Evolutionary conservation across 2,888 invertebrate species (phyloP).

Genomic region (Cheilosia pagana): DNA sequence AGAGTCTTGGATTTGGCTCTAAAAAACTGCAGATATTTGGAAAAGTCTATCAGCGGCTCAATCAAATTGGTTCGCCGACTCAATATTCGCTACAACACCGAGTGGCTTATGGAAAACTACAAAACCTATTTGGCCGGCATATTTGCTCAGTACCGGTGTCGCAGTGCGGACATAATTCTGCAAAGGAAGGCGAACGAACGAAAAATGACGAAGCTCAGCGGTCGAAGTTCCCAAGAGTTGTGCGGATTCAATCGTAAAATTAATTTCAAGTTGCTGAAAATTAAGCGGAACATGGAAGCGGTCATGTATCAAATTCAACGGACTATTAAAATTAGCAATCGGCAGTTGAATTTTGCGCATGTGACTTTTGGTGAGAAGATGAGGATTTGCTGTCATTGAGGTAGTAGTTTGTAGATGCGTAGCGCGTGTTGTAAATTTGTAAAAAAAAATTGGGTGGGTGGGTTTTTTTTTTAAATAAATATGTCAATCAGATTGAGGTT

Average conservation of each 20-base stretch:
- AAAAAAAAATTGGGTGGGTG: no score
- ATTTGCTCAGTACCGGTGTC: constrained; percentile 75
- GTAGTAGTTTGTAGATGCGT: not conserved
- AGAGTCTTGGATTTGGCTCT: constrained; percentile 76
- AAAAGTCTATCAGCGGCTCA: constrained; percentile 74
- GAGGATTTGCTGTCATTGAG: constrained; percentile 77
- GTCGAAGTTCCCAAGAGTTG: constrained; percentile 76
- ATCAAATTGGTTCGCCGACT: constrained; percentile 77
- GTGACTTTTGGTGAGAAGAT: constrained; percentile 67
- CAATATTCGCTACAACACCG: constrained; percentile 78
- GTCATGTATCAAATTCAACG: constrained; percentile 76
- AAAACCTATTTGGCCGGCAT: constrained; percentile 76
- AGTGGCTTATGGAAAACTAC: constrained; percentile 77
- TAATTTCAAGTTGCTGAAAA: constrained; percentile 77
- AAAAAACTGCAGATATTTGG: constrained; percentile 75
- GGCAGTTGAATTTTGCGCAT: constrained; percentile 77
- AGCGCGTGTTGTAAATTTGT: no score
- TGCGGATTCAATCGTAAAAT: constrained; percentile 75
- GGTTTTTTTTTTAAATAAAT: no score
- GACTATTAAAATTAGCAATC: constrained; percentile 76
- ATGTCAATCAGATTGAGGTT: no score
- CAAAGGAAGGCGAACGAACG: constrained; percentile 6
- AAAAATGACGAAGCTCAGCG: not conserved
- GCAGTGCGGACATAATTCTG: constrained; percentile 19
- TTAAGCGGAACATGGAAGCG: constrained; percentile 78